Percentiles rank a stretch among this genome's conserved stretches.
Evolutionary conservation across 2,113 vertebrate species (phyloP).

Genomic region (Helogale parvula): DNA sequence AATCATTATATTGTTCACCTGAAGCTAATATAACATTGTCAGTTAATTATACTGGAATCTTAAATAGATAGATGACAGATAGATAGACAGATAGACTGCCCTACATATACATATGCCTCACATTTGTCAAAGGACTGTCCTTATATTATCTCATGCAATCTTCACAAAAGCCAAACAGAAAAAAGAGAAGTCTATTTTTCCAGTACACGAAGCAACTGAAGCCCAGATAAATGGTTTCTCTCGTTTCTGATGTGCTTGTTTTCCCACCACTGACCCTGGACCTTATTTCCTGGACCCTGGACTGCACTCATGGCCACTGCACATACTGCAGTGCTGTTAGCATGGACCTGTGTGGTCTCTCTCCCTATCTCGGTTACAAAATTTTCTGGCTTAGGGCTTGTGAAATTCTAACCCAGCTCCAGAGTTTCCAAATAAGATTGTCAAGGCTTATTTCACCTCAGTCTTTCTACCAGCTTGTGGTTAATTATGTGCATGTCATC

Average conservation of each 20-base stretch:
- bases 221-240: not conserved
- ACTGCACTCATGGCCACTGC: not conserved
- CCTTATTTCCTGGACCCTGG: not conserved
- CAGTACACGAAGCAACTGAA: not conserved
- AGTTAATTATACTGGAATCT: not conserved
- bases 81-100: not conserved
- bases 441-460: not conserved
- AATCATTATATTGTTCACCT: not conserved
- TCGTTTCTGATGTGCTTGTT: not conserved
- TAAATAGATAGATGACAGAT: not conserved
- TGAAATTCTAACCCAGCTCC: not conserved
- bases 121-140: not conserved
- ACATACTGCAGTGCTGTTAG: not conserved
- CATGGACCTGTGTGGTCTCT: fast-evolving
- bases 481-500: not conserved
- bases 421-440: not conserved
- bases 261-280: not conserved
- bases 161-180: not conserved
- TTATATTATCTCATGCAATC: not conserved
- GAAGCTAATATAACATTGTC: not conserved
- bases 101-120: not conserved
- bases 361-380: not conserved
- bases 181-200: not conserved
- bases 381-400: not conserved
- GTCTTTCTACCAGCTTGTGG: not conserved